These are phyloP conservation scores for Spodoptera frugiperda DNA, from an alignment of 1,140 invertebrate species.

Conservation along the genomic window DNA sequence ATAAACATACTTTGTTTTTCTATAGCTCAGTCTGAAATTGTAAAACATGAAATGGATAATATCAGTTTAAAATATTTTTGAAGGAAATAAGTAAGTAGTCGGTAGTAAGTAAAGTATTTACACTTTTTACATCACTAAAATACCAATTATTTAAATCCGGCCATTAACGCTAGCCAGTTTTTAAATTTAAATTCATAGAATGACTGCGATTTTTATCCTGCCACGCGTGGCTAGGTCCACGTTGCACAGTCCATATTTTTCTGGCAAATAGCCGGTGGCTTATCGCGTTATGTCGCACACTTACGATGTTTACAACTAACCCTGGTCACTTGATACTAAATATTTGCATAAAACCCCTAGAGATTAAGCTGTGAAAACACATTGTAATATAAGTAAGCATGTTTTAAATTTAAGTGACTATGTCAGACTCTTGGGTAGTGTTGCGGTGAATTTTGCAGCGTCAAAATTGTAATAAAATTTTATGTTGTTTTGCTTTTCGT, in stretches of 20 bases:
- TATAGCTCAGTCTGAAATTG: no score
- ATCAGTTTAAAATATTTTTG: no score
- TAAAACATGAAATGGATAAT: no score
- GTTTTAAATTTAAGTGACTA: constrained; percentile 16
- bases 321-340: constrained; percentile 31
- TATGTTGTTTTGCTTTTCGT: not conserved
- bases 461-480: constrained; percentile 20
- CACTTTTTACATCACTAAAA: no score
- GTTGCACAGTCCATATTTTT: constrained; percentile 18
- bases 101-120: no score
- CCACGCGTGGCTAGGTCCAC: not conserved
- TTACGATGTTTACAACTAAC: constrained; percentile 25
- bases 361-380: constrained; percentile 38
- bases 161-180: constrained; percentile 4
- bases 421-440: not conserved
- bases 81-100: no score
- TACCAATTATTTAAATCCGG: no score
- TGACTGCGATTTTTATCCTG: not conserved
- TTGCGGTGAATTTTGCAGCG: not conserved
- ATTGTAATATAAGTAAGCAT: constrained; percentile 5
- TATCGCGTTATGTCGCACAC: constrained; percentile 23
- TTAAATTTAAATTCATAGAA: constrained; percentile 3
- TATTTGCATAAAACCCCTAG: constrained; percentile 29
- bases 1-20: no score
- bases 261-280: constrained; percentile 19